phyloP scores from a whole-genome alignment of 2,797 vertebrate species.

The Petrocephalus sullivani region DNA sequence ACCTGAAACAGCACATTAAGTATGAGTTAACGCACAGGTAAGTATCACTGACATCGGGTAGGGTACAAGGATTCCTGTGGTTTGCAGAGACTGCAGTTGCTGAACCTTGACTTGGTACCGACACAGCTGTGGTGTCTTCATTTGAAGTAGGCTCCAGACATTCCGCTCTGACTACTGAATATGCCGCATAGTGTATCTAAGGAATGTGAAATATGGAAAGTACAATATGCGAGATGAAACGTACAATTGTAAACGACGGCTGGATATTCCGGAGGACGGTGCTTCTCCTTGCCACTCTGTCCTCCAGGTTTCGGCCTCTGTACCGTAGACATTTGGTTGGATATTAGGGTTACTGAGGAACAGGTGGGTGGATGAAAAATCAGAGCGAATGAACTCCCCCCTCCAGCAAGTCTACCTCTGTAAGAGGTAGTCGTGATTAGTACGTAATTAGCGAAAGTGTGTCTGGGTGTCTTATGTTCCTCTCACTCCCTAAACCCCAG shows the following conservation, averaged over 20 bases:
- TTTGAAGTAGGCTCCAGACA: background rate
- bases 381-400: background rate
- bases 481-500: constrained; percentile 28
- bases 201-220: background rate
- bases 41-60: background rate
- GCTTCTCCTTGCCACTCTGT: background rate
- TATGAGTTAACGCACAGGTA: background rate
- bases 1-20: background rate
- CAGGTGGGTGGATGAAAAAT: background rate
- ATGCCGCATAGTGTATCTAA: background rate
- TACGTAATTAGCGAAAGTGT: background rate
- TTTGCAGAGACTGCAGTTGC: background rate
- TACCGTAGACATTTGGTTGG: background rate
- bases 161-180: background rate
- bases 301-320: background rate
- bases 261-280: background rate
- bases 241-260: background rate
- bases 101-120: background rate
- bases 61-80: background rate
- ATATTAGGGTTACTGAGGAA: background rate
- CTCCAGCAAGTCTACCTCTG: background rate
- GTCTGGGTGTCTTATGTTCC: background rate
- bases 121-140: background rate
- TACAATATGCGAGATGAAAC: background rate
- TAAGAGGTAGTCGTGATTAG: background rate